phyloP scores from a whole-genome alignment of 2,113 vertebrate genomes.

The Petroica traversi region DNA sequence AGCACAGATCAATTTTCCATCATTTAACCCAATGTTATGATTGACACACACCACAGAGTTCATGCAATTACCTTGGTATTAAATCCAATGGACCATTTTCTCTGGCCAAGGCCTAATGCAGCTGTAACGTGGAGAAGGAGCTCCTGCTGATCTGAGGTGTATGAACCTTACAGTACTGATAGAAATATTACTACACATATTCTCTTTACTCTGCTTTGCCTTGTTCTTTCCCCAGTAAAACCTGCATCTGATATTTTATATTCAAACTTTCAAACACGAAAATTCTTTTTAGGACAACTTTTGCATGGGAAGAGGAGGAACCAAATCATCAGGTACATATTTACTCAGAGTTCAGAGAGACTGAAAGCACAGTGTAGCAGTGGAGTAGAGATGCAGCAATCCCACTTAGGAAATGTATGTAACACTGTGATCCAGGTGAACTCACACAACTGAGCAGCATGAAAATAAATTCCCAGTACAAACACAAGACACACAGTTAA shows the following conservation, averaged over 20 bases:
- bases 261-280: not conserved
- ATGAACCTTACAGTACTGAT: not conserved
- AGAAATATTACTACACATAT: not conserved
- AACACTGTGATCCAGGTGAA: not conserved
- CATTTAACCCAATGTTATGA: not conserved
- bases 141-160: fast-evolving
- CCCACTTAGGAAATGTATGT: not conserved
- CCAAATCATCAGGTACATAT: fast-evolving
- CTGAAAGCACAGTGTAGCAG: not conserved
- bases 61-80: fast-evolving
- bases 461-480: not conserved
- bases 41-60: not conserved
- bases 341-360: not conserved
- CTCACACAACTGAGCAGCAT: not conserved
- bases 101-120: not conserved
- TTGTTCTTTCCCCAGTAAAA: not conserved
- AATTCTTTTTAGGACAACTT: not conserved
- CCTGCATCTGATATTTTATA: not conserved
- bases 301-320: not conserved
- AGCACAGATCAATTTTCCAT: not conserved
- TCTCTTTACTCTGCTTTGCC: too few species aligned
- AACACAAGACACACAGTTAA: not conserved
- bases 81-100: not conserved
- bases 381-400: not conserved
- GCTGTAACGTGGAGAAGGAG: fast-evolving